Evolutionary conservation across 2,888 invertebrate genomes (phyloP).

Genomic region (Pandemis cinnamomeana): DNA sequence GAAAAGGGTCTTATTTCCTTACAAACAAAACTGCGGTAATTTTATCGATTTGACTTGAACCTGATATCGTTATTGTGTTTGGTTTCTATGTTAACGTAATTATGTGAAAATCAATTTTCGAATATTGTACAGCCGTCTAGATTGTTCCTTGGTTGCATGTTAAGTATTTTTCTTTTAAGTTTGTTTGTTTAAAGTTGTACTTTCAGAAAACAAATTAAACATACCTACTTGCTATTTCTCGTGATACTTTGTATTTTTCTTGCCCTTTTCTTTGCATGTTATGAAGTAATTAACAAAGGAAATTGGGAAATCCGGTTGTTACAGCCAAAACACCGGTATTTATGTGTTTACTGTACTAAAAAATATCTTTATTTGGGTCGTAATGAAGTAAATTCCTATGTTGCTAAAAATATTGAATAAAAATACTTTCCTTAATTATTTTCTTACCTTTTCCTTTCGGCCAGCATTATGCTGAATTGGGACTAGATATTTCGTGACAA

Average conservation of each 20-base stretch:
- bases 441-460: too few relatives aligned
- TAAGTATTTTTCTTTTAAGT: neutral
- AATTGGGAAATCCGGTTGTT: neutral
- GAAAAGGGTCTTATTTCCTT: conserved; percentile 56
- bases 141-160: neutral
- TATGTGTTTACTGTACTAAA: neutral
- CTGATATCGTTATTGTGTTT: conserved; percentile 64
- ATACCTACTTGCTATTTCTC: neutral
- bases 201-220: neutral
- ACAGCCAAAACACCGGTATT: neutral
- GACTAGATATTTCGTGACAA: too few relatives aligned
- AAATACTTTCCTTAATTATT: too few relatives aligned
- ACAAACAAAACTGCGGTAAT: conserved; percentile 83
- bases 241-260: neutral
- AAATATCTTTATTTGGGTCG: too few relatives aligned
- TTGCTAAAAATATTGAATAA: neutral
- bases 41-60: conserved; percentile 82
- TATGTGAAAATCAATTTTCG: conserved; percentile 56
- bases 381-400: too few relatives aligned
- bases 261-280: neutral
- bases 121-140: conserved; percentile 8
- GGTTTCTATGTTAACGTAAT: conserved; percentile 66
- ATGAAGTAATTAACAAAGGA: neutral
- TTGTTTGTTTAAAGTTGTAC: neutral
- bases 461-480: too few relatives aligned